phyloP scores from a whole-genome alignment of 2,113 vertebrate genomes.

The Atherinomorus stipes region DNA sequence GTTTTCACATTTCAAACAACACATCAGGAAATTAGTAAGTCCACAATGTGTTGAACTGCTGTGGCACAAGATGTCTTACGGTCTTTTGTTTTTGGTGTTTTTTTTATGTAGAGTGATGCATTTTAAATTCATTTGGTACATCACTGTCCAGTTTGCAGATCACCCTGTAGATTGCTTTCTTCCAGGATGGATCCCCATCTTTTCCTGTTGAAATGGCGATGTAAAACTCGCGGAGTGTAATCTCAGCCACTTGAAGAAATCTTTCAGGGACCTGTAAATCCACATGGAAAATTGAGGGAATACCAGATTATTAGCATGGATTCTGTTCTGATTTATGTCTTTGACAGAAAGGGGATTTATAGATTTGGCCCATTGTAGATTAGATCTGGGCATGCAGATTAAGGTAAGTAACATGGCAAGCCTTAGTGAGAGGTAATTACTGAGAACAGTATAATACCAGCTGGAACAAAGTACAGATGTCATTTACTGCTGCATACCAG shows the following conservation, averaged over 20 bases:
- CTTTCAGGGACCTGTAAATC: conserved; percentile 86
- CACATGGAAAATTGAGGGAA: conserved; percentile 12
- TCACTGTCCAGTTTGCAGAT: conserved; percentile 94
- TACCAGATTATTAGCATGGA: background rate
- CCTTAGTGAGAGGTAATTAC: too few relatives aligned
- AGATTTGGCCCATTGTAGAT: background rate
- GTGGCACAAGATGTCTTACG: conserved; percentile 31
- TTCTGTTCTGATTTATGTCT: background rate
- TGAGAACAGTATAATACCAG: background rate
- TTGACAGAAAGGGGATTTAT: background rate
- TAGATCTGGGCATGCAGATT: background rate
- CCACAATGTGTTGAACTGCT: conserved; percentile 46
- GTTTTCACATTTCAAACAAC: background rate
- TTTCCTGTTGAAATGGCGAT: conserved; percentile 85
- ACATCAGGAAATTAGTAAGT: conserved; percentile 31
- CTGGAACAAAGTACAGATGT: background rate
- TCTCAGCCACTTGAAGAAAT: conserved; percentile 90
- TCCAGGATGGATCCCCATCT: conserved; percentile 92
- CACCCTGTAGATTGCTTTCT: conserved; percentile 96
- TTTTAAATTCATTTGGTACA: conserved; percentile 87
- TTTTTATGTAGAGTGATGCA: conserved; percentile 24
- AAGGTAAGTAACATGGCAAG: conserved; percentile 44
- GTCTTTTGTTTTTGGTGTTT: too few relatives aligned
- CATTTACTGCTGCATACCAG: background rate
- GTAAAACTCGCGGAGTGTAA: conserved; percentile 92